These are phyloP conservation scores for Scotopteryx bipunctaria DNA, from an alignment of 2,888 invertebrate genomes.

Conservation along the genomic window DNA sequence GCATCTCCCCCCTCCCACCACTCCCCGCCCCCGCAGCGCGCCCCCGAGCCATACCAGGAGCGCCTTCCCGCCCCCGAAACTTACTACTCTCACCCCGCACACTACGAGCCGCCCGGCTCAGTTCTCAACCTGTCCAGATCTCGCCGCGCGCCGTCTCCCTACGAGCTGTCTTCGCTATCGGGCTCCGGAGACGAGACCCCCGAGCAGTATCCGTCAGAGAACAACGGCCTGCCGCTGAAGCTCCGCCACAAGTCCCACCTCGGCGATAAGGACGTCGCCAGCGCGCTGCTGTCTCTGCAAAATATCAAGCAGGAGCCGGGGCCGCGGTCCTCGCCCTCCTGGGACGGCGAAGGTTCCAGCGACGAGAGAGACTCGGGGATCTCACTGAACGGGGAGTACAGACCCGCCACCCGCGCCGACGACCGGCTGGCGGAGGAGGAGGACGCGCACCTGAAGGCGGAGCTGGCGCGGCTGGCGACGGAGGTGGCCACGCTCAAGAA, in stretches of 20 bases:
- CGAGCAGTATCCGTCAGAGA: constrained; percentile 83
- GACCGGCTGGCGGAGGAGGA: constrained; percentile 81
- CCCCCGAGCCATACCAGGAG: constrained; percentile 78
- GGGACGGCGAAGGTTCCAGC: constrained; percentile 95
- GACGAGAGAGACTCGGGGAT: constrained; percentile 96
- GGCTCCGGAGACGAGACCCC: constrained; percentile 82
- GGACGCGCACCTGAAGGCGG: constrained; percentile 91
- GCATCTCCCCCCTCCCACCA: constrained; percentile 76
- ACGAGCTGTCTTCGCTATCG: constrained; percentile 90
- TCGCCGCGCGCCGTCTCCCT: constrained; percentile 88
- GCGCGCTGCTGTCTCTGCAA: constrained; percentile 91
- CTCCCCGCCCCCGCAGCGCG: constrained; percentile 81
- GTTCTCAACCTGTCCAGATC: constrained; percentile 89
- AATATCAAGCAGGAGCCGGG: constrained; percentile 94
- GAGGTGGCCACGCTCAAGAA: constrained; percentile 96
- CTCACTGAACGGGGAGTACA: constrained; percentile 89
- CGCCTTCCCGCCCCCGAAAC: constrained; percentile 73
- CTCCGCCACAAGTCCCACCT: constrained; percentile 95
- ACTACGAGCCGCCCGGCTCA: constrained; percentile 84
- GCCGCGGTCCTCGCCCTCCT: constrained; percentile 90
- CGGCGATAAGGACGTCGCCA: constrained; percentile 94
- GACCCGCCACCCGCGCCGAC: constrained; percentile 63
- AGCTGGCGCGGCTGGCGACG: constrained; percentile 93
- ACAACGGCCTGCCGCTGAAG: constrained; percentile 94
- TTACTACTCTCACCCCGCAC: constrained; percentile 80